Percentiles rank a stretch among this genome's conserved stretches.
Evolutionary conservation across 2,888 invertebrate species (phyloP).

Genomic region (Nephrotoma appendiculata): DNA sequence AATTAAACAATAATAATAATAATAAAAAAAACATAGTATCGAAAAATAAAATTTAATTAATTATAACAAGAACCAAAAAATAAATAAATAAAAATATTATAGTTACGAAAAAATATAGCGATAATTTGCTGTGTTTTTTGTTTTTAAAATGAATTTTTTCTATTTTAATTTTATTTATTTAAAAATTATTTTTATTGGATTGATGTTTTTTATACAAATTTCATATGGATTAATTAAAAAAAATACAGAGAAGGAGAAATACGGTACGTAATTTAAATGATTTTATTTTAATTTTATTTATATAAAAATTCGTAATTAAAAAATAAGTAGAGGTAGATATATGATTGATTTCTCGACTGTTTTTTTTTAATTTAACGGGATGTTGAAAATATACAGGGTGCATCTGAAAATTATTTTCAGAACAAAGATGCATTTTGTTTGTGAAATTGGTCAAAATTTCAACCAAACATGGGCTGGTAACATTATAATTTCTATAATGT

Average conservation of each 20-base stretch:
- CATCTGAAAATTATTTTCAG: too few species aligned
- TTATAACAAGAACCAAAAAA: neutral
- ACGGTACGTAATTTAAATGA: neutral
- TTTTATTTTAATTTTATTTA: neutral
- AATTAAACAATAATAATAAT: neutral
- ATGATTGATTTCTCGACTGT: neutral
- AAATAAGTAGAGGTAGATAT: neutral
- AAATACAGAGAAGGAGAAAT: neutral
- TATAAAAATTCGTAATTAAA: neutral
- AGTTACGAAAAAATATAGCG: neutral
- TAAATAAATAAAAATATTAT: neutral
- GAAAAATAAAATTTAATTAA: neutral
- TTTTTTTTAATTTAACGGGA: neutral
- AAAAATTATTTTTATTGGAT: constrained; percentile 2
- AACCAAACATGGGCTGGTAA: too few species aligned
- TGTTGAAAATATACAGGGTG: neutral
- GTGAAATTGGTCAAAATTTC: too few species aligned
- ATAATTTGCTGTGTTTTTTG: neutral
- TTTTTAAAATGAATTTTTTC: neutral
- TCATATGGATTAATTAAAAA: neutral
- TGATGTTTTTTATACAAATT: neutral
- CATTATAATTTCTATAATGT: too few species aligned
- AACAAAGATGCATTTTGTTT: too few species aligned
- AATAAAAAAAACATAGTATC: neutral
- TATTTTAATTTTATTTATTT: neutral